These are phyloP conservation scores for Brachionus manjavacas DNA, from an alignment of 1,140 invertebrate species.

Conservation along the genomic window DNA sequence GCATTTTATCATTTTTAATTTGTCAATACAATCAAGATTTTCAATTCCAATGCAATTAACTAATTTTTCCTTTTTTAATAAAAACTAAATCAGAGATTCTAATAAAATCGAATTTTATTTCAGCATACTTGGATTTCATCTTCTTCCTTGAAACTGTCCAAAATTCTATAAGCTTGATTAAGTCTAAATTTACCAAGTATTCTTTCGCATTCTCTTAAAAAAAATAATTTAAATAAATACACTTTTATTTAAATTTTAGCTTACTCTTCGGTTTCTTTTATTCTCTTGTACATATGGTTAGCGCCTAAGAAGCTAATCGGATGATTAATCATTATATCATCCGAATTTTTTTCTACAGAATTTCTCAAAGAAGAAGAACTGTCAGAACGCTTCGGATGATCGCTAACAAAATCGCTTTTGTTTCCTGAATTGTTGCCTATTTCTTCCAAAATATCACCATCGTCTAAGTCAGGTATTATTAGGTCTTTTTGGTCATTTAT, in stretches of 20 bases:
- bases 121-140: slow-evolving; percentile 44
- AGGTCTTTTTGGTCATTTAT: neutral
- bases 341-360: neutral
- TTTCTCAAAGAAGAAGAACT: neutral
- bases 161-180: slow-evolving; percentile 53
- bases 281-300: slow-evolving; percentile 5
- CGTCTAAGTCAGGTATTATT: neutral
- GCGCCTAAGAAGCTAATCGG: neutral
- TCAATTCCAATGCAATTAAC: neutral
- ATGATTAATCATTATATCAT: neutral
- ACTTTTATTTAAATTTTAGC: neutral
- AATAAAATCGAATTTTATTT: neutral
- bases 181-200: slow-evolving; percentile 52
- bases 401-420: neutral
- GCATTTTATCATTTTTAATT: neutral
- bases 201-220: slow-evolving; percentile 53
- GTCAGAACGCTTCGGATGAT: neutral
- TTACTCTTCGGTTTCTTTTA: neutral
- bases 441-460: slow-evolving; percentile 15
- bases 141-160: slow-evolving; percentile 55
- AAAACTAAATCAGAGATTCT: neutral
- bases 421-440: neutral
- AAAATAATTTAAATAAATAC: slow-evolving; percentile 43
- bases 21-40: neutral
- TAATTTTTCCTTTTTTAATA: neutral